These are phyloP conservation scores for Tetragnatha versicolor DNA, from an alignment of 1,140 invertebrate genomes.

Conservation along the genomic window DNA sequence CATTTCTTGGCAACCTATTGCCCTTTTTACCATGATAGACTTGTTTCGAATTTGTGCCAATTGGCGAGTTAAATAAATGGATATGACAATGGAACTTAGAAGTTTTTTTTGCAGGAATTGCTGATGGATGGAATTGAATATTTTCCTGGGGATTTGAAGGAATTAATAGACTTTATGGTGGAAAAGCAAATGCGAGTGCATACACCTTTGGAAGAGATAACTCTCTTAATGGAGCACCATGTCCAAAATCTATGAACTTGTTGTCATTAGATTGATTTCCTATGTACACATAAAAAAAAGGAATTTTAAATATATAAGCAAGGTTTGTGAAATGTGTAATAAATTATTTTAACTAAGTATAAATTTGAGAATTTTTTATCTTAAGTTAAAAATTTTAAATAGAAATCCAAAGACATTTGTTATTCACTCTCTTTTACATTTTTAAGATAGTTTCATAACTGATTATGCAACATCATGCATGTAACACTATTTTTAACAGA, in stretches of 20 bases:
- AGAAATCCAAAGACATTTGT: too few relatives aligned
- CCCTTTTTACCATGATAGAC: too few relatives aligned
- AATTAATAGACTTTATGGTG: conserved; percentile 64
- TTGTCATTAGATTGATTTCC: too few relatives aligned
- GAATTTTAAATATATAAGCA: background rate
- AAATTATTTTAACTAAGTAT: background rate
- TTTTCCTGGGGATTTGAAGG: conserved; percentile 62
- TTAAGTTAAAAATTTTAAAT: too few relatives aligned
- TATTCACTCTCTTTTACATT: too few relatives aligned
- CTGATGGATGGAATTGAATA: conserved; percentile 63
- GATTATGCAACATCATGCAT: too few relatives aligned
- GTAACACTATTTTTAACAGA: too few relatives aligned
- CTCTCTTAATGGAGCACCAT: conserved; percentile 60
- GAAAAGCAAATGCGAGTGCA: conserved; percentile 66
- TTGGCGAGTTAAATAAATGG: too few relatives aligned
- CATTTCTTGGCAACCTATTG: too few relatives aligned
- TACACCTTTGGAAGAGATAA: conserved; percentile 65
- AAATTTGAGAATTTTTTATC: background rate
- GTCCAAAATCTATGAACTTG: background rate
- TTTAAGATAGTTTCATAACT: too few relatives aligned
- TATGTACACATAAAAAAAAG: background rate
- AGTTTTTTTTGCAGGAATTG: conserved; percentile 61
- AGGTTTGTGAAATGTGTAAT: background rate
- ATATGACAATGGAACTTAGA: too few relatives aligned
- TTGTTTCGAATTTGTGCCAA: too few relatives aligned